Conservation (phyloP, 1,140 invertebrate genomes). For the Bombus ignitus region DNA sequence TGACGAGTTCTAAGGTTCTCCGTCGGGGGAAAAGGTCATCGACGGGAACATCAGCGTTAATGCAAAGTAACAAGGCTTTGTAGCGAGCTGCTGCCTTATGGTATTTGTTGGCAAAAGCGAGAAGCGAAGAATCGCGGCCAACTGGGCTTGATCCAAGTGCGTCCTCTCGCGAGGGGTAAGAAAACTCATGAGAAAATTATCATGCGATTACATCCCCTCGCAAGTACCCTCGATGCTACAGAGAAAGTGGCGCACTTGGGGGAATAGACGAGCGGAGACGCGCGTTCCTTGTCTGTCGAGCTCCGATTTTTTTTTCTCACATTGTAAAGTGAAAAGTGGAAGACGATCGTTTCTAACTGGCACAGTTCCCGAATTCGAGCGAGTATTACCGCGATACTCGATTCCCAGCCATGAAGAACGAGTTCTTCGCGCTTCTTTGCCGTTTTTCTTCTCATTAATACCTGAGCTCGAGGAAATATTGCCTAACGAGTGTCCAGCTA, state of each 20-base stretch:
- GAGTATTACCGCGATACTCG: conserved; percentile 13
- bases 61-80: conserved; percentile 47
- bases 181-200: conserved; percentile 78
- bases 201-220: conserved; percentile 73
- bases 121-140: conserved; percentile 71
- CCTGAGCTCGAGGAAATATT: neutral
- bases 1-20: conserved; percentile 20
- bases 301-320: conserved; percentile 11
- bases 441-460: neutral
- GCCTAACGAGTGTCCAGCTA: neutral
- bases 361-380: conserved; percentile 70
- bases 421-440: neutral
- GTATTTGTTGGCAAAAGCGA: conserved; percentile 66
- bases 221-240: conserved; percentile 50
- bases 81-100: conserved; percentile 61
- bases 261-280: conserved; percentile 20
- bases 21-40: conserved; percentile 26
- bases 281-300: conserved; percentile 12
- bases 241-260: conserved; percentile 32
- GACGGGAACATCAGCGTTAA: conserved; percentile 31
- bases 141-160: conserved; percentile 77
- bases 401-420: neutral
- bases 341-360: conserved; percentile 64
- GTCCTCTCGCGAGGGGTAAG: conserved; percentile 71
- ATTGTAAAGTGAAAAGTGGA: conserved; percentile 73